Base-by-base conservation (phyloP, 2,113 vertebrate species). In the Antennarius striatus region DNA sequence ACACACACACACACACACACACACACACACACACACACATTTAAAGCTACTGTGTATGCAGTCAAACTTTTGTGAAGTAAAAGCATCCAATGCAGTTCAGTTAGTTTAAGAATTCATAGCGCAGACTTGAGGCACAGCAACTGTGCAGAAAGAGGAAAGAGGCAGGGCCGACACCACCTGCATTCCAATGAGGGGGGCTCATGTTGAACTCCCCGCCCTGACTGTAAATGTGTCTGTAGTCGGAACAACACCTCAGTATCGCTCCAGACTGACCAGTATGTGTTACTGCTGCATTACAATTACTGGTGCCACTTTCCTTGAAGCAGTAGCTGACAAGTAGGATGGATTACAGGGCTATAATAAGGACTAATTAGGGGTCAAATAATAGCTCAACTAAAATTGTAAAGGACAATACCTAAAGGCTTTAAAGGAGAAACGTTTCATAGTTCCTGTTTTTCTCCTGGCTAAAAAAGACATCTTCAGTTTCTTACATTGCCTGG, bases 141-240 rank as follows among this genome's bases (percentile, higher is more conserved):
- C 69, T 75, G 60, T 77, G 80, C 83, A 13, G 29, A 11, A 14
- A 9, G 53, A 82, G 11, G 29, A 11, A 14, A 9, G 53, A 82
- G 54, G 83, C 77, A 66, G 68, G 6, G 39, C n/a, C 15, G 49
- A 45, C 80, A 13, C 71, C 77, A 63, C 30, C 79, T 85, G 84
- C 82, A 90, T 90, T 72, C 88, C 79, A 90, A 90, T 88, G 84
- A 90, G 81, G 57, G 57, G 9, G 62, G 56, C 72, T 62, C 48
- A 9, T 67, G 67, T 63, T 63, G 40, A 82, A 63, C 62, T 74
- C 71, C 45, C 46, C 68, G n/a, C 30, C 66, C 66, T 58, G 56
- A 77, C 60, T 79, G 79, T 52, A 79, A 63, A 69, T 39, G 63
- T 63, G 58, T 65, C 63, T 45, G 65, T 60, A 72, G 45, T 57